Evolutionary conservation across 2,797 vertebrate species (phyloP).

Genomic region (Chanos chanos): DNA sequence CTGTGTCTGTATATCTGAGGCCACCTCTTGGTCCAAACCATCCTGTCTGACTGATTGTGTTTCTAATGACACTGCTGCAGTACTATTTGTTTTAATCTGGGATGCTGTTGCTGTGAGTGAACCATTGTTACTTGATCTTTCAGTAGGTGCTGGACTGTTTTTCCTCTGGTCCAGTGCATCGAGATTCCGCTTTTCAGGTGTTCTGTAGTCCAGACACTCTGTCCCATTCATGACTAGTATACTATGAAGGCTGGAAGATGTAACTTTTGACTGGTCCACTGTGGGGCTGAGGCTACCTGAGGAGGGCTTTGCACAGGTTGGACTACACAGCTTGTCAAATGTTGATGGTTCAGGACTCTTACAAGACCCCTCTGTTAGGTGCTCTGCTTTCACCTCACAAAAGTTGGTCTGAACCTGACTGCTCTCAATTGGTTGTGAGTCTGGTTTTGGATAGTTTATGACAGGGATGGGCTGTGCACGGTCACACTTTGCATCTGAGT

Average conservation of each 20-base stretch:
- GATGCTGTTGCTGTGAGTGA: constrained; percentile 56
- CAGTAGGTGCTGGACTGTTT: constrained; percentile 56
- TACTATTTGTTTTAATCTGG: constrained; percentile 64
- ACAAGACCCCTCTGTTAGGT: constrained; percentile 44
- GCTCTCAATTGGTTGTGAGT: constrained; percentile 48
- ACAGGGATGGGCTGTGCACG: constrained; percentile 70
- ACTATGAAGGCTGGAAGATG: constrained; percentile 59
- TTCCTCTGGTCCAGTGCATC: constrained; percentile 59
- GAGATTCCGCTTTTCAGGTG: constrained; percentile 62
- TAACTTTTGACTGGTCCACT: constrained; percentile 50
- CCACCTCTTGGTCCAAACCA: constrained; percentile 61
- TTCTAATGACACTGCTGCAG: constrained; percentile 63
- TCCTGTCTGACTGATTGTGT: constrained; percentile 55
- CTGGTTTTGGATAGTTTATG: constrained; percentile 69
- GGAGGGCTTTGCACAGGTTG: constrained; percentile 42
- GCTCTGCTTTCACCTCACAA: constrained; percentile 44
- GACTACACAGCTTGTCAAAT: constrained; percentile 51
- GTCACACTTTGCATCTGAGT: constrained; percentile 49
- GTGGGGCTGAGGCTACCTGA: constrained; percentile 47
- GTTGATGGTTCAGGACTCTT: constrained; percentile 43
- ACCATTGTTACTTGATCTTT: constrained; percentile 56
- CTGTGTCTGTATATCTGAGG: constrained; percentile 64
- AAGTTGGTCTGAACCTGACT: constrained; percentile 36
- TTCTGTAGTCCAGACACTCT: constrained; percentile 73
- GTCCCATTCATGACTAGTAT: constrained; percentile 73